Evolutionary conservation across 2,113 vertebrate genomes (phyloP).

Genomic region (Balaeniceps rex): DNA sequence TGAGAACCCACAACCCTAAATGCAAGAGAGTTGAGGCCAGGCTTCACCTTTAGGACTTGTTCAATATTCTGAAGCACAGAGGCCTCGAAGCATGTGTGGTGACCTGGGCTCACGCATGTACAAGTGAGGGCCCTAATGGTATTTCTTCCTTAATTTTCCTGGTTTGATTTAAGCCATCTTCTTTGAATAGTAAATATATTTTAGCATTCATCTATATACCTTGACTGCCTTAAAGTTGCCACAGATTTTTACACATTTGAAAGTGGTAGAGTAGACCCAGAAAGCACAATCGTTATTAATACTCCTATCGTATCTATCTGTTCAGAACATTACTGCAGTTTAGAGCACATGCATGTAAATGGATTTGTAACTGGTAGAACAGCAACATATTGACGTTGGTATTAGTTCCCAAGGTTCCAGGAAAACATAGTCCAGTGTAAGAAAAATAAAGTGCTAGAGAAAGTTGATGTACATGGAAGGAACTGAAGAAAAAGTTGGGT

Average conservation of each 20-base stretch:
- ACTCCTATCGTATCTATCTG: not conserved
- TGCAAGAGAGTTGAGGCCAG: not conserved
- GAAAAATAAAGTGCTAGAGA: slow-evolving; percentile 50
- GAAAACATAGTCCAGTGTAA: slow-evolving; percentile 40
- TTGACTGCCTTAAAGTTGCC: slow-evolving; percentile 80
- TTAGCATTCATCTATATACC: slow-evolving; percentile 76
- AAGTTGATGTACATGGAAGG: slow-evolving; percentile 14
- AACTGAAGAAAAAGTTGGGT: slow-evolving; percentile 49
- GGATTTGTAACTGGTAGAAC: slow-evolving; percentile 38
- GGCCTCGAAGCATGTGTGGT: not conserved
- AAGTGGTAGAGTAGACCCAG: slow-evolving; percentile 69
- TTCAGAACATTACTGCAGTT: slow-evolving; percentile 39
- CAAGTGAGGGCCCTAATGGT: not conserved
- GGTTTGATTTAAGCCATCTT: slow-evolving; percentile 74
- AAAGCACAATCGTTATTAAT: slow-evolving; percentile 69
- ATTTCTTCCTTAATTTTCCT: slow-evolving; percentile 71
- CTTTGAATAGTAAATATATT: slow-evolving; percentile 70
- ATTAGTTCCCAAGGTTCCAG: slow-evolving; percentile 47
- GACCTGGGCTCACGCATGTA: not conserved
- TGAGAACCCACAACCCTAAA: not conserved
- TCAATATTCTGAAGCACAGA: not conserved
- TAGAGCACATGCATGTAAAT: slow-evolving; percentile 50
- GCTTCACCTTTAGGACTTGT: not conserved
- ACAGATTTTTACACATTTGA: slow-evolving; percentile 69
- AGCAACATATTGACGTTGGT: slow-evolving; percentile 22